Percentiles rank a stretch among this genome's conserved stretches.
Conservation (phyloP, 2,113 vertebrate species). For the Heterotis niloticus region DNA sequence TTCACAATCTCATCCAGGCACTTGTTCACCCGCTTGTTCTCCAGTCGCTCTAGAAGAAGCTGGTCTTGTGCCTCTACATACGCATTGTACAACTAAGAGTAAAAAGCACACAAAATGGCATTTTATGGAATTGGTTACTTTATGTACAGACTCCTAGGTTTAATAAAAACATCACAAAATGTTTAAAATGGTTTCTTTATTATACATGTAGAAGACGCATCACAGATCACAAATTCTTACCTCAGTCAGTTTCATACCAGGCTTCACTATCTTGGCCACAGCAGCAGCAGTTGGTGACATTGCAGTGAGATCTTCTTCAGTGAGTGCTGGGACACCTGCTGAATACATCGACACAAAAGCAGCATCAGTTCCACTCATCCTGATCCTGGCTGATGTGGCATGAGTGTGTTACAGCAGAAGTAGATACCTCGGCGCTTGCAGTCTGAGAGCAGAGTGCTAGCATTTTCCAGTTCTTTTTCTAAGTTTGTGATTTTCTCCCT, state of each 20-base stretch:
- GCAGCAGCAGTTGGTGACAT: slow-evolving; percentile 93
- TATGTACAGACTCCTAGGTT: slow-evolving; percentile 24
- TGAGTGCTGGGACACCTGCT: slow-evolving; percentile 69
- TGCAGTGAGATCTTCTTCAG: slow-evolving; percentile 85
- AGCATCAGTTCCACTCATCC: not conserved
- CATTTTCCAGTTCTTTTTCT: slow-evolving; percentile 88
- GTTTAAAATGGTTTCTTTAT: not conserved
- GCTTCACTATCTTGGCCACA: slow-evolving; percentile 90
- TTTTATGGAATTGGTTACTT: not conserved
- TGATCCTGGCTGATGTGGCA: too few relatives aligned
- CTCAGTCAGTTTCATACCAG: slow-evolving; percentile 96
- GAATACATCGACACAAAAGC: not conserved
- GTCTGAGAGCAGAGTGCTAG: slow-evolving; percentile 73
- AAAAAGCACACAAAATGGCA: not conserved
- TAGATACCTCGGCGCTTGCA: slow-evolving; percentile 84
- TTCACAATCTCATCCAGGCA: slow-evolving; percentile 88
- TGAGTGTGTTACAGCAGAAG: not conserved
- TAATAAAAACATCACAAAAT: not conserved
- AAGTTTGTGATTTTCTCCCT: slow-evolving; percentile 78
- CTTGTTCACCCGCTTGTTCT: slow-evolving; percentile 81
- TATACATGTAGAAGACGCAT: not conserved
- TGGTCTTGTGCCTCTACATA: slow-evolving; percentile 89
- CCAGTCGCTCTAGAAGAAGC: slow-evolving; percentile 83
- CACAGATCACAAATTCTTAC: slow-evolving; percentile 45
- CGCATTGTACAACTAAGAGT: slow-evolving; percentile 83